phyloP scores from a whole-genome alignment of 2,113 vertebrate species.

The Panthera leo region DNA sequence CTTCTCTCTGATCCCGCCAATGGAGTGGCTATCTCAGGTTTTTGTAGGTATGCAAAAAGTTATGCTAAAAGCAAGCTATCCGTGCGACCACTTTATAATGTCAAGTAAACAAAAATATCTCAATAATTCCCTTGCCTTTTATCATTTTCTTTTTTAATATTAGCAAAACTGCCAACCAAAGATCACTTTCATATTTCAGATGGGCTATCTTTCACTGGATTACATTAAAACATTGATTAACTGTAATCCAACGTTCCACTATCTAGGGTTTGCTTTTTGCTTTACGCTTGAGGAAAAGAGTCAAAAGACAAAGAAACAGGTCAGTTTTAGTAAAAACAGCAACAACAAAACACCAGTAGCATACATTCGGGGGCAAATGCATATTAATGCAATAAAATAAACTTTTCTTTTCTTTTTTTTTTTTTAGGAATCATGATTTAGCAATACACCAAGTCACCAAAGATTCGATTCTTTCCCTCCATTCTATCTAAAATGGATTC shows the following conservation, averaged over 20 bases:
- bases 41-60: background rate
- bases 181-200: background rate
- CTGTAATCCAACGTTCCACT: background rate
- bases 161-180: background rate
- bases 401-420: background rate
- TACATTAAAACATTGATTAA: background rate
- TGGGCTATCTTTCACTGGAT: background rate
- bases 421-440: background rate
- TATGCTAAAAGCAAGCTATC: background rate
- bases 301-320: background rate
- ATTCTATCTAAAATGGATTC: background rate
- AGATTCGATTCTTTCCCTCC: background rate
- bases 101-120: slow-evolving; percentile 6
- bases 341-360: background rate
- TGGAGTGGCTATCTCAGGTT: background rate
- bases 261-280: background rate
- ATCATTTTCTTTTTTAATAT: background rate
- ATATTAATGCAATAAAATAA: background rate
- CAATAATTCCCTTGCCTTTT: background rate
- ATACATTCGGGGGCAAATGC: background rate
- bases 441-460: background rate
- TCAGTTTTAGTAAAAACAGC: background rate
- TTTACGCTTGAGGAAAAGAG: background rate
- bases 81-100: background rate
- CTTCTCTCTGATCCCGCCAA: background rate